phyloP scores from a whole-genome alignment of 1,140 invertebrate species.

The Orchestia grillus region DNA sequence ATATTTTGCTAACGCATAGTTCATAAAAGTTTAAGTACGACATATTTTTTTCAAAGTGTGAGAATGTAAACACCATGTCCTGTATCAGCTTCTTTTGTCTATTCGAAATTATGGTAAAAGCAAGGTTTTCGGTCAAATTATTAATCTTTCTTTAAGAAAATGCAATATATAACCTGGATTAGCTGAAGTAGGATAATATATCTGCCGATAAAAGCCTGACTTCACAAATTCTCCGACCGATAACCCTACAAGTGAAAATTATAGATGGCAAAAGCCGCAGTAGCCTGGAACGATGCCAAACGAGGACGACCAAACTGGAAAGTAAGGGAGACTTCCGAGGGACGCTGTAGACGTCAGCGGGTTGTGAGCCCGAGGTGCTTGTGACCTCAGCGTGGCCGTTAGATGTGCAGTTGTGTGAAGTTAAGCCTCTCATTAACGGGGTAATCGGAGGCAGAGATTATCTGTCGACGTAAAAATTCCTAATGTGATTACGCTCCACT shows the following conservation, averaged over 20 bases:
- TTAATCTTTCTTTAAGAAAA: background rate
- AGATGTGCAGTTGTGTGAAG: background rate
- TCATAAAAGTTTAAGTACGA: background rate
- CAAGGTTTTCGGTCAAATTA: background rate
- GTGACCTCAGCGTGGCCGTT: background rate
- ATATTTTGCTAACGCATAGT: background rate
- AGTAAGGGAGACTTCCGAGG: background rate
- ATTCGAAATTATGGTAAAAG: no score
- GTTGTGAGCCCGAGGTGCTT: background rate
- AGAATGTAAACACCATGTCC: background rate
- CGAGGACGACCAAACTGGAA: background rate
- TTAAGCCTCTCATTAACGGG: no score
- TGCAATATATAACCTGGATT: background rate
- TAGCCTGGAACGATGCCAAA: constrained; percentile 19
- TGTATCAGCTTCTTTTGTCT: background rate
- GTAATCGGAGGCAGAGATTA: no score
- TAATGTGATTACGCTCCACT: no score
- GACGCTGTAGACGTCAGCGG: background rate
- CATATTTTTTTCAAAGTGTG: background rate
- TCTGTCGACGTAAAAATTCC: no score
- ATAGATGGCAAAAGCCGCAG: background rate
- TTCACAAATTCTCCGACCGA: background rate
- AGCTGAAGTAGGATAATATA: background rate
- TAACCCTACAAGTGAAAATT: constrained; percentile 20
- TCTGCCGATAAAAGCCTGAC: background rate